A percentile compares a stretch with the other conserved stretches of the same genome.
phyloP scores from a whole-genome alignment of 2,888 invertebrate species.

The Plebejus melissa region DNA sequence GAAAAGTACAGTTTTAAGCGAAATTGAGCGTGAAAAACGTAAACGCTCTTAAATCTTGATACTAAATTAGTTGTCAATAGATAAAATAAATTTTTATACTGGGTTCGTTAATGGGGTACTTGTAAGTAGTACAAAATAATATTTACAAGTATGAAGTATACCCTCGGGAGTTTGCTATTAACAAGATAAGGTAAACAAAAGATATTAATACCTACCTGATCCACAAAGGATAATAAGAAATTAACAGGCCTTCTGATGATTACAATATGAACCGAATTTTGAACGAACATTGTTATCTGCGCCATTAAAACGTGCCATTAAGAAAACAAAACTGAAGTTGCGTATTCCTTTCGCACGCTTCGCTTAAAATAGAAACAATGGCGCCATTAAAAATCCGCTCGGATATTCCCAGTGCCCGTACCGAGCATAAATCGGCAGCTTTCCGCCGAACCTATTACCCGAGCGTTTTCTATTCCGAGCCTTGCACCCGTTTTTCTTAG shows the following conservation, averaged over 20 bases:
- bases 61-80: too few relatives aligned
- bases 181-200: neutral
- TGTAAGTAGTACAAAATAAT: too few relatives aligned
- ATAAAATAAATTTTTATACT: too few relatives aligned
- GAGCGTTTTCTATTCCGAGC: constrained; percentile 78
- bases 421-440: constrained; percentile 75
- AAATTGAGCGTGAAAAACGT: too few relatives aligned
- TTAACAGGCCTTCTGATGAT: constrained; percentile 2
- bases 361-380: constrained; percentile 78
- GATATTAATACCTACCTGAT: neutral
- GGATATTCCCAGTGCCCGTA: constrained; percentile 76
- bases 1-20: too few relatives aligned
- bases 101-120: too few relatives aligned
- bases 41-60: too few relatives aligned
- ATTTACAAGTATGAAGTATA: too few relatives aligned
- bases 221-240: constrained; percentile 9
- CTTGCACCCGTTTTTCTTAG: constrained; percentile 78
- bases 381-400: constrained; percentile 76
- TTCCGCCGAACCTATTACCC: constrained; percentile 78
- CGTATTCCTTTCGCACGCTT: constrained; percentile 74
- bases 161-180: neutral
- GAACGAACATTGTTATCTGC: constrained; percentile 38
- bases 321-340: constrained; percentile 54
- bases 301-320: constrained; percentile 42
- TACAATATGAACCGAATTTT: constrained; percentile 23